phyloP scores from a whole-genome alignment of 2,113 vertebrate species.

The Romanogobio albipinnatus region DNA sequence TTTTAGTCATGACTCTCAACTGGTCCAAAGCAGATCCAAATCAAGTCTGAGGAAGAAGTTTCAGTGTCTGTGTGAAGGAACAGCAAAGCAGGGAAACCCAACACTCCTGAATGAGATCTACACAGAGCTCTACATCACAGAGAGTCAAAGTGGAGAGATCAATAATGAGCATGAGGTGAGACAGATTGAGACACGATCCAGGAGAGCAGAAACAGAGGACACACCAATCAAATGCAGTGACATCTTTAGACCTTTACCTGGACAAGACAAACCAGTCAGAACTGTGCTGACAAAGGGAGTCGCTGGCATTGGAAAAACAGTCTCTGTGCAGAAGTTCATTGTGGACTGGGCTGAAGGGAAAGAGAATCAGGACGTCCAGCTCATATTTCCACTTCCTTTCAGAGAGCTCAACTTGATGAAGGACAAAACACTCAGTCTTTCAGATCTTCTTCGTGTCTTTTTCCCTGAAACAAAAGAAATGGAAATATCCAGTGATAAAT shows the following conservation, averaged over 20 bases:
- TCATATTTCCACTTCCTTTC: constrained; percentile 6
- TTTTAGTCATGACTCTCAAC: not conserved
- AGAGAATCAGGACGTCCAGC: not conserved
- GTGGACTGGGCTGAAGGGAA: not conserved
- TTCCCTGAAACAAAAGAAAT: constrained; percentile 7
- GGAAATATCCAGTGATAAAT: not conserved
- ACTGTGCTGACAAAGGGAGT: constrained; percentile 16
- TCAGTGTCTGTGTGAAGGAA: not conserved
- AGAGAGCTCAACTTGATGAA: not conserved
- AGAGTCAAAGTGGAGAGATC: not conserved
- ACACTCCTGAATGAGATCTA: constrained; percentile 32
- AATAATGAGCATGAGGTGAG: constrained; percentile 16
- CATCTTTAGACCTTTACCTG: constrained; percentile 8
- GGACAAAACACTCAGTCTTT: constrained; percentile 2
- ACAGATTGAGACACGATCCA: not conserved
- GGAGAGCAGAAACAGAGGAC: constrained; percentile 11
- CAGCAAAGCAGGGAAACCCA: not conserved
- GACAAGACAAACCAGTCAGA: not conserved
- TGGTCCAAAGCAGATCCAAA: not conserved
- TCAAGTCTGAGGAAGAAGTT: not conserved
- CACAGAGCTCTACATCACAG: constrained; percentile 34
- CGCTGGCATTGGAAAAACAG: constrained; percentile 12
- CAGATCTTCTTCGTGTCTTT: not conserved
- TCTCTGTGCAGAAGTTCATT: not conserved
- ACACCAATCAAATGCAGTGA: not conserved